Evolutionary conservation across 2,888 invertebrate species (phyloP), one percentile per base, ranked within the genome.

Genomic region (Epirrhoe tristata): DNA sequence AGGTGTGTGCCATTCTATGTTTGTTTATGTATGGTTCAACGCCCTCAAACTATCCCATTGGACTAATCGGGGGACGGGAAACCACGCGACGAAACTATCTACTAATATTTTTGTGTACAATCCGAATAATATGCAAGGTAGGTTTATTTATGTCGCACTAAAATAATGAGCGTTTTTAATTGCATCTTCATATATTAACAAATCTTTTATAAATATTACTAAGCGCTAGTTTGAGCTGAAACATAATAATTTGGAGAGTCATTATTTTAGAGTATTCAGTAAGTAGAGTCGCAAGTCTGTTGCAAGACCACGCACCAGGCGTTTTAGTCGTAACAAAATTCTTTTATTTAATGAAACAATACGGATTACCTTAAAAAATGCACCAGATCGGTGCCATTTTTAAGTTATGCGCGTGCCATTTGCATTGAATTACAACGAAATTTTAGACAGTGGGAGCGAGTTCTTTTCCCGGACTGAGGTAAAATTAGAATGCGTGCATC

Each of bases 401-500:
- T 2, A 39, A 39, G 0, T 8, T 39, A 10, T 3, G 36, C 10
- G 36, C 10, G 6, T 39, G 8, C 3, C 10, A 39, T 39, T 39
- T 5, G 36, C 7, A 39, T 39, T 4, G 39, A 43, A 43, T 43
- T 12, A 43, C 8, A 10, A 43, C 39, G 4, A 43, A 43, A 43
- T 43, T 12, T 43, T 43, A 43, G 81, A 79, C 74, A 74, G 73
- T 70, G 65, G 62, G 66, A 71, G 74, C 81, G 79, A 79, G 71
- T 79, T 77, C 60, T 65, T 75, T 82, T 77, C 80, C 79, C 76
- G 72, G 78, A 65, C 67, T 61, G 74, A 56, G 71, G 70, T 87
- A 87, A 79, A 81, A 80, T 77, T 87, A 85, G 86, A 77, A 43
- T 58, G 69, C 69, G 63, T 84, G 82, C 85, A 86, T 82, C 76